Conservation (phyloP, 1,140 invertebrate species). For the Diprion similis region DNA sequence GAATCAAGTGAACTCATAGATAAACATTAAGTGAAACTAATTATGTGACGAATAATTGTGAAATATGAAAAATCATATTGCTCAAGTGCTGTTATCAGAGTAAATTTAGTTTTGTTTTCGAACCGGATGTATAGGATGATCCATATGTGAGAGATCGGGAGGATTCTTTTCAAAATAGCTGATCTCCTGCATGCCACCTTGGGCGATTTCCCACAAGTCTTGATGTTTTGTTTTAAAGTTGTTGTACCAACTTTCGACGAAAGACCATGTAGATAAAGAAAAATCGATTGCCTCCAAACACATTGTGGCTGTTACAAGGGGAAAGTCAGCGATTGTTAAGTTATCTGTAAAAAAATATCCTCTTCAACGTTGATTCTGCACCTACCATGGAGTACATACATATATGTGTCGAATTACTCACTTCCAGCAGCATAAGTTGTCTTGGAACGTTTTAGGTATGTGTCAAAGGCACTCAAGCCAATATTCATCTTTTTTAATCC, state of each 20-base stretch:
- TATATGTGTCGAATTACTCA: slow-evolving; percentile 36
- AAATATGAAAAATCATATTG: too few relatives aligned
- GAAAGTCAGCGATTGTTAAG: slow-evolving; percentile 78
- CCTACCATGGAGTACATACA: neutral
- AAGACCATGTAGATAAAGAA: slow-evolving; percentile 61
- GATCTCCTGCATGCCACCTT: slow-evolving; percentile 71
- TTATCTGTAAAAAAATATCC: slow-evolving; percentile 57
- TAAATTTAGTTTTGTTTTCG: slow-evolving; percentile 49
- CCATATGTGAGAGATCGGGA: slow-evolving; percentile 70
- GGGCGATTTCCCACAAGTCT: slow-evolving; percentile 72
- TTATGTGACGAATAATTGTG: too few relatives aligned
- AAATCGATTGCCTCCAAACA: slow-evolving; percentile 76
- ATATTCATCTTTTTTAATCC: slow-evolving; percentile 72
- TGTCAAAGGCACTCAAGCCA: slow-evolving; percentile 71
- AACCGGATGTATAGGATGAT: slow-evolving; percentile 75
- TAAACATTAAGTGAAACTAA: too few relatives aligned
- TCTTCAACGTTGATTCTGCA: slow-evolving; percentile 9
- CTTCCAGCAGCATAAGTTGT: slow-evolving; percentile 71
- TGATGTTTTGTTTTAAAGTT: slow-evolving; percentile 73
- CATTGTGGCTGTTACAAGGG: slow-evolving; percentile 72
- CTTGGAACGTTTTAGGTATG: slow-evolving; percentile 67
- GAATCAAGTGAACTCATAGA: too few relatives aligned
- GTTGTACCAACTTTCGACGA: slow-evolving; percentile 70
- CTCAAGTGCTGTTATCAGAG: too few relatives aligned
- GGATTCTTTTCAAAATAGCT: slow-evolving; percentile 70